Percentiles rank a stretch among this genome's conserved stretches.
These are phyloP conservation scores for Allobates femoralis DNA, from an alignment of 2,797 vertebrate species.

Conservation along the genomic window DNA sequence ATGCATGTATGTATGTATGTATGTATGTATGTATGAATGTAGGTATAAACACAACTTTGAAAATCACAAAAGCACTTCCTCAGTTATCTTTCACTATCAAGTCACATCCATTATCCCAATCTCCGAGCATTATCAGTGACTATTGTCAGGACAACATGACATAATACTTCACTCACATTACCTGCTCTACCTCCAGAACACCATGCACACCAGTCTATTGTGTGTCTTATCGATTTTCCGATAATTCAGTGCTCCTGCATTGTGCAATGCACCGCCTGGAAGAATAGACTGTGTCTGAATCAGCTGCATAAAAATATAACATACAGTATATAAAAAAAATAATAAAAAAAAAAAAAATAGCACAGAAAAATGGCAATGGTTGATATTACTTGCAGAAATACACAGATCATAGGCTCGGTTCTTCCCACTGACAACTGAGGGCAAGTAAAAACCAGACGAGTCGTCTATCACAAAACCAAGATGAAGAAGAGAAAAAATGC, in stretches of 20 bases:
- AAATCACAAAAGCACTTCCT: not conserved
- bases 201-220: not conserved
- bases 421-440: not conserved
- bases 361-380: slow-evolving; percentile 1
- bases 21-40: too few relatives aligned
- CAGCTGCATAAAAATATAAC: not conserved
- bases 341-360: not conserved
- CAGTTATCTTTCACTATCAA: not conserved
- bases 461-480: not conserved
- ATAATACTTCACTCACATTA: slow-evolving; percentile 30
- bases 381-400: slow-evolving; percentile 4
- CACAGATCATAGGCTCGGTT: not conserved
- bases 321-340: not conserved
- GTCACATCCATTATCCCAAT: not conserved
- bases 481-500: not conserved
- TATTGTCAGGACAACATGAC: not conserved
- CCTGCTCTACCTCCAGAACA: slow-evolving; percentile 9
- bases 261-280: slow-evolving; percentile 15
- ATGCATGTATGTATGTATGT: too few relatives aligned
- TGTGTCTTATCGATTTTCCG: slow-evolving; percentile 29
- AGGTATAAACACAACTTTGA: too few relatives aligned
- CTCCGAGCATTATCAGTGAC: slow-evolving; percentile 7
- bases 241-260: slow-evolving; percentile 20
- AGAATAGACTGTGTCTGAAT: slow-evolving; percentile 1
- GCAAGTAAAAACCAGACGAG: slow-evolving; percentile 9